phyloP scores from a whole-genome alignment of 2,797 vertebrate species.

The Brachyrhaphis roseni region DNA sequence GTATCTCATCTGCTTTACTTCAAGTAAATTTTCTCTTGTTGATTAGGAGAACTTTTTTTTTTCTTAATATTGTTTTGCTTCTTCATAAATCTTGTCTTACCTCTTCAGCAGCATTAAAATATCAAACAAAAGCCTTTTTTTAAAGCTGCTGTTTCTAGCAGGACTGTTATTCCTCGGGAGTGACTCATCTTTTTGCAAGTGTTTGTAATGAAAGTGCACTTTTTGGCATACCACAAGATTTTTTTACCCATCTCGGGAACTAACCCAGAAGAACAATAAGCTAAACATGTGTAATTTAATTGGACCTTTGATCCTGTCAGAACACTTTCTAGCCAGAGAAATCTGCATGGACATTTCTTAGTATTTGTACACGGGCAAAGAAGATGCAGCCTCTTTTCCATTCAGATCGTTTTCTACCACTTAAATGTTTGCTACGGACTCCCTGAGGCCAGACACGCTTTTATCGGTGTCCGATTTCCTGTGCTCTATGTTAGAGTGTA shows the following conservation, averaged over 20 bases:
- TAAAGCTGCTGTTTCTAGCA: conserved; percentile 56
- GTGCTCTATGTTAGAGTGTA: conserved; percentile 99
- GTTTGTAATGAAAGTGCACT: conserved; percentile 77
- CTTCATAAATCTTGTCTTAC: conserved; percentile 46
- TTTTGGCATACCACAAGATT: conserved; percentile 53
- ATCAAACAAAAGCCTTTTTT: conserved; percentile 45
- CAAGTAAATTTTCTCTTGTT: conserved; percentile 64
- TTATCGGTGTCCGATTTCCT: conserved; percentile 80
- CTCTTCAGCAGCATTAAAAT: conserved; percentile 54
- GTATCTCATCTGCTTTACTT: conserved; percentile 41
- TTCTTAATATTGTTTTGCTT: conserved; percentile 21
- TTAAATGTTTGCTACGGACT: conserved; percentile 63
- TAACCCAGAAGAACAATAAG: conserved; percentile 47
- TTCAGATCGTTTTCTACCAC: conserved; percentile 73
- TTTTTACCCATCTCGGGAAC: conserved; percentile 42
- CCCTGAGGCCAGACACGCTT: conserved; percentile 76
- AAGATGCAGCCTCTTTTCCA: conserved; percentile 52
- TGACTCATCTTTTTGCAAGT: conserved; percentile 55
- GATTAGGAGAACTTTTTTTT: conserved; percentile 54
- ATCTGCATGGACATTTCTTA: conserved; percentile 46
- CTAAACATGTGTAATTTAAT: conserved; percentile 40
- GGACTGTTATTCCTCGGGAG: conserved; percentile 65
- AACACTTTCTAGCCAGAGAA: conserved; percentile 40
- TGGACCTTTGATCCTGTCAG: conserved; percentile 15
- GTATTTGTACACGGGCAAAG: conserved; percentile 54